Conservation (phyloP, 2,888 invertebrate species). For the Blastobasis adustella region DNA sequence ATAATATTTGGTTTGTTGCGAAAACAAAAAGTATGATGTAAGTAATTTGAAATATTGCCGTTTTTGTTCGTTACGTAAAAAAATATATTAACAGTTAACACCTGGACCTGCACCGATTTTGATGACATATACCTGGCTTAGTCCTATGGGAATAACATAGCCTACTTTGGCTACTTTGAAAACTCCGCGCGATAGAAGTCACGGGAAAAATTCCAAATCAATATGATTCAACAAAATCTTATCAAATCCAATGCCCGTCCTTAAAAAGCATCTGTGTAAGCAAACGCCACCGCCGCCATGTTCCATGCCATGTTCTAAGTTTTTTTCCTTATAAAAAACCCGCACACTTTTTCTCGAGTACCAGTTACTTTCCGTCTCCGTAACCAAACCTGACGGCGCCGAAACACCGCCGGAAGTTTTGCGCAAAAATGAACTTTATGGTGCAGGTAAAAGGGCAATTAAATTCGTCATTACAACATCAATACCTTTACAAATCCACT, state of each 20-base stretch:
- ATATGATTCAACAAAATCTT: too few relatives aligned
- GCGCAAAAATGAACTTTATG: background rate
- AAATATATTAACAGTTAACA: too few relatives aligned
- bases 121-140: too few relatives aligned
- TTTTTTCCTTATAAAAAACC: conserved; percentile 34
- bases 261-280: conserved; percentile 3
- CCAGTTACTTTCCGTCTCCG: conserved; percentile 38
- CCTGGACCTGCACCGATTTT: too few relatives aligned
- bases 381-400: conserved; percentile 27
- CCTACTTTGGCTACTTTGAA: too few relatives aligned
- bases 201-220: too few relatives aligned
- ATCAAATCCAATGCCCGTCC: background rate
- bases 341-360: conserved; percentile 33
- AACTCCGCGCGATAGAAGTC: too few relatives aligned
- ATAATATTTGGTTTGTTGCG: too few relatives aligned
- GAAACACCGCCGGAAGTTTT: background rate
- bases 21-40: too few relatives aligned
- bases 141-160: too few relatives aligned
- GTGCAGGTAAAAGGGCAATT: background rate
- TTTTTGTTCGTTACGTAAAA: too few relatives aligned
- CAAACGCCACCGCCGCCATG: background rate
- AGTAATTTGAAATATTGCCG: too few relatives aligned
- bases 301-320: background rate
- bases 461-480: conserved; percentile 14
- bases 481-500: conserved; percentile 38